phyloP scores from a whole-genome alignment of 2,888 invertebrate species.

The Campoletis raptor region DNA sequence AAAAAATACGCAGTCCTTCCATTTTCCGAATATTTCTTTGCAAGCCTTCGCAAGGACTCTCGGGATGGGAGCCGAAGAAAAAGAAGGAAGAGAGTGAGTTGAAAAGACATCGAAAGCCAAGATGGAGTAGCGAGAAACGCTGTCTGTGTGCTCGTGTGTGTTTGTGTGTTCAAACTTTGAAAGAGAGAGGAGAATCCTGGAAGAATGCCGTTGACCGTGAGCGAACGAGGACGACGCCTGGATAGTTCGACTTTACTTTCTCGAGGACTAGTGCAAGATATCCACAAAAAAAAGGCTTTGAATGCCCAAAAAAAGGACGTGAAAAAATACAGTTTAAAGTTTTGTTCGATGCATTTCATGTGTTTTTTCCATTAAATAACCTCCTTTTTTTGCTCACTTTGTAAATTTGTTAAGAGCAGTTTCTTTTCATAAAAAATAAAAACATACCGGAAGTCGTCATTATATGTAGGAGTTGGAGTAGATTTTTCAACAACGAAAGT shows the following conservation, averaged over 20 bases:
- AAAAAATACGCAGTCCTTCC: not conserved
- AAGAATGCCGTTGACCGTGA: conserved; percentile 79
- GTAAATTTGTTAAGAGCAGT: not conserved
- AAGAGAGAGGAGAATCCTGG: conserved; percentile 69
- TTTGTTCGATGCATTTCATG: conserved; percentile 14
- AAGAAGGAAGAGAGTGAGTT: not conserved
- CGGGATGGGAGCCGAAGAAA: not conserved
- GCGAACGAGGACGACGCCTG: conserved; percentile 66
- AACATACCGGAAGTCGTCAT: not conserved
- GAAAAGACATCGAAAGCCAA: conserved; percentile 8
- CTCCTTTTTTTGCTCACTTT: not conserved
- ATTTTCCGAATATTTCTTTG: conserved; percentile 6
- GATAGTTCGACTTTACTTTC: conserved; percentile 46
- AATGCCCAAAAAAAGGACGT: conserved; percentile 34
- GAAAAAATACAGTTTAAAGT: conserved; percentile 27
- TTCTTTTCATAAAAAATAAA: not conserved
- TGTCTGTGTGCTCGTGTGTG: not conserved
- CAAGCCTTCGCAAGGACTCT: not conserved
- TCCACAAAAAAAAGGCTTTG: conserved; percentile 25
- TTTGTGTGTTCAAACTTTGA: conserved; percentile 39
- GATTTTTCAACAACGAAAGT: not conserved
- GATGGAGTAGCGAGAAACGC: conserved; percentile 12
- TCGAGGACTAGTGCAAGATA: conserved; percentile 47
- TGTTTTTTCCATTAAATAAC: not conserved
- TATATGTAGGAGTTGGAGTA: not conserved